Conservation (phyloP, 2,113 vertebrate genomes). For the Carollia perspicillata region DNA sequence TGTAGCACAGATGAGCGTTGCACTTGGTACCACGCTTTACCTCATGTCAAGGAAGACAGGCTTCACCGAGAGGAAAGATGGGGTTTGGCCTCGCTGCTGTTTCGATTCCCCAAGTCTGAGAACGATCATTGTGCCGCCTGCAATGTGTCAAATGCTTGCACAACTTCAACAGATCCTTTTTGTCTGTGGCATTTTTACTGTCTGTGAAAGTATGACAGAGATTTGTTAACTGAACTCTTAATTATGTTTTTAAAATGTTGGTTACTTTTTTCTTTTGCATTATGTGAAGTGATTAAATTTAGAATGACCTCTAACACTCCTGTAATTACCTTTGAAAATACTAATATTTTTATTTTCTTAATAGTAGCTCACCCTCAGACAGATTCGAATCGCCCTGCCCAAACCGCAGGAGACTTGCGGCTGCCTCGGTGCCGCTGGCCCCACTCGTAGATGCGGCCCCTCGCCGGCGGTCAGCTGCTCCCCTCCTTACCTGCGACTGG, state of each 20-base stretch:
- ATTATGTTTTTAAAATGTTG: slow-evolving; percentile 80
- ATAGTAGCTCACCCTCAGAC: slow-evolving; percentile 52
- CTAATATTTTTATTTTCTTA: slow-evolving; percentile 36
- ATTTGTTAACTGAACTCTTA: slow-evolving; percentile 77
- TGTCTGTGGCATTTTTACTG: slow-evolving; percentile 83
- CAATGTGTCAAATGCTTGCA: slow-evolving; percentile 82
- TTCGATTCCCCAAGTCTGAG: slow-evolving; percentile 85
- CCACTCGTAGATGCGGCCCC: slow-evolving; percentile 39
- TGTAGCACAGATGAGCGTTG: slow-evolving; percentile 95
- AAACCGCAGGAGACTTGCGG: slow-evolving; percentile 21
- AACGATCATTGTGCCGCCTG: slow-evolving; percentile 83
- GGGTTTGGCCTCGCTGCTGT: slow-evolving; percentile 92
- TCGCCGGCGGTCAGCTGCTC: background rate
- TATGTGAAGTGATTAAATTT: slow-evolving; percentile 80
- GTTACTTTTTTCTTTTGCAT: slow-evolving; percentile 72
- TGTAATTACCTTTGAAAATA: slow-evolving; percentile 77
- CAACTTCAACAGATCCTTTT: slow-evolving; percentile 82
- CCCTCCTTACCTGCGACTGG: background rate
- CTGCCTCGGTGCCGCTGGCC: slow-evolving; percentile 52
- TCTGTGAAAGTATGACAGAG: slow-evolving; percentile 78
- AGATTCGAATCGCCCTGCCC: slow-evolving; percentile 54
- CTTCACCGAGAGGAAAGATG: slow-evolving; percentile 83
- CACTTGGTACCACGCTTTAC: slow-evolving; percentile 95
- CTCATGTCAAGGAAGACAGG: slow-evolving; percentile 91
- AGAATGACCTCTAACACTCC: slow-evolving; percentile 80